These are phyloP conservation scores for Brotogeris chrysoptera DNA, from an alignment of 2,797 vertebrate species.

Conservation along the genomic window DNA sequence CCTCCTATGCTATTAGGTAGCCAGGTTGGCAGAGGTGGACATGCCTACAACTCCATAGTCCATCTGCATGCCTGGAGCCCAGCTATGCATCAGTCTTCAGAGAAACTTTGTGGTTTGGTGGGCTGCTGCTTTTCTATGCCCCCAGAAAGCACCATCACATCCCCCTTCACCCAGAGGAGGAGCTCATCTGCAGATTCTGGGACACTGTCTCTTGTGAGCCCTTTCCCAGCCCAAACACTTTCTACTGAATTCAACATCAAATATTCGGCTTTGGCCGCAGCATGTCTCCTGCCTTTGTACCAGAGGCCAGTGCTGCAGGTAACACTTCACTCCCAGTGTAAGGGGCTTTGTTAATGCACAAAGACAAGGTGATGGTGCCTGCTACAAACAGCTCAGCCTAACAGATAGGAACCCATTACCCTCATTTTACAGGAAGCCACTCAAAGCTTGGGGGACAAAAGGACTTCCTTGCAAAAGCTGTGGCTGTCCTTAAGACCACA, in stretches of 20 bases:
- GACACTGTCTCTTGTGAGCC: background rate
- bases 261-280: background rate
- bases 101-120: background rate
- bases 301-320: background rate
- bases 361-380: background rate
- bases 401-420: rapidly evolving
- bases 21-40: background rate
- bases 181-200: rapidly evolving
- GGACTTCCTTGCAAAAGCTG: background rate
- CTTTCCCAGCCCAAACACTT: background rate
- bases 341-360: background rate
- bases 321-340: background rate
- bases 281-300: background rate
- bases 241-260: background rate
- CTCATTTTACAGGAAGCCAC: background rate
- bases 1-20: background rate
- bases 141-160: background rate
- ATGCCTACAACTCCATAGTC: background rate
- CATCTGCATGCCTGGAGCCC: background rate
- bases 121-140: background rate
- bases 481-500: rapidly evolving
- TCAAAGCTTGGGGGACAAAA: background rate
- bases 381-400: background rate
- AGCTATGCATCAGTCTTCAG: background rate
- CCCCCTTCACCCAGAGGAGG: background rate